phyloP scores from a whole-genome alignment of 1,140 invertebrate species.

The Hermatobates lingyangjiaoensis region DNA sequence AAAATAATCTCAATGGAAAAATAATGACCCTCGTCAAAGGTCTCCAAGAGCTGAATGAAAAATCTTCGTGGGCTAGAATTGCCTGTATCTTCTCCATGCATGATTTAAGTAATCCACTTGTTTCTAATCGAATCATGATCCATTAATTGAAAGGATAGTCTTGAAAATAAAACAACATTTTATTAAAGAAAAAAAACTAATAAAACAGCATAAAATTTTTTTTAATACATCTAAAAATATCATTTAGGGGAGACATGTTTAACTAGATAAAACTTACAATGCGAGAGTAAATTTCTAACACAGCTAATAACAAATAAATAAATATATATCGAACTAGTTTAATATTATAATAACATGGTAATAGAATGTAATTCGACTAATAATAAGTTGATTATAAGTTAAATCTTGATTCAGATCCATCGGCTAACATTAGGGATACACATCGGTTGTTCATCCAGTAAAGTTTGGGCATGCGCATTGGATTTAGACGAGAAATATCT shows the following conservation, averaged over 20 bases:
- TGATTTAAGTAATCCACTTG: no score
- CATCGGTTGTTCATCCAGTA: conserved; percentile 83
- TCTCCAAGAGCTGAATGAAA: no score
- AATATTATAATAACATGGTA: not conserved
- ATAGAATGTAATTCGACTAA: no score
- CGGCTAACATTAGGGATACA: conserved; percentile 80
- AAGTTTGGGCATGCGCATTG: conserved; percentile 65
- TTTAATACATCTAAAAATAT: not conserved
- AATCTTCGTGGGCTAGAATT: no score
- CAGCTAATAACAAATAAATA: not conserved
- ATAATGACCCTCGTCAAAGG: no score
- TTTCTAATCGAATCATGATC: no score
- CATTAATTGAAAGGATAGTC: no score
- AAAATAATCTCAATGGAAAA: no score
- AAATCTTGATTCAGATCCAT: conserved; percentile 77
- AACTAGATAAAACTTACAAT: not conserved
- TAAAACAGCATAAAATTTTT: not conserved
- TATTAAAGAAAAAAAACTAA: no score
- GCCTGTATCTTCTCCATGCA: no score
- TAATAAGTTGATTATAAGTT: conserved; percentile 41
- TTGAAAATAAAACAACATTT: no score
- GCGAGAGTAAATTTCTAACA: not conserved
- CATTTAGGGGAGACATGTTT: not conserved
- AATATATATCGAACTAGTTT: not conserved
- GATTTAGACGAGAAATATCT: conserved; percentile 67